A percentile compares a stretch with the other conserved stretches of the same genome.
Conservation (phyloP, 2,113 vertebrate genomes). For the Ailurus styani region DNA sequence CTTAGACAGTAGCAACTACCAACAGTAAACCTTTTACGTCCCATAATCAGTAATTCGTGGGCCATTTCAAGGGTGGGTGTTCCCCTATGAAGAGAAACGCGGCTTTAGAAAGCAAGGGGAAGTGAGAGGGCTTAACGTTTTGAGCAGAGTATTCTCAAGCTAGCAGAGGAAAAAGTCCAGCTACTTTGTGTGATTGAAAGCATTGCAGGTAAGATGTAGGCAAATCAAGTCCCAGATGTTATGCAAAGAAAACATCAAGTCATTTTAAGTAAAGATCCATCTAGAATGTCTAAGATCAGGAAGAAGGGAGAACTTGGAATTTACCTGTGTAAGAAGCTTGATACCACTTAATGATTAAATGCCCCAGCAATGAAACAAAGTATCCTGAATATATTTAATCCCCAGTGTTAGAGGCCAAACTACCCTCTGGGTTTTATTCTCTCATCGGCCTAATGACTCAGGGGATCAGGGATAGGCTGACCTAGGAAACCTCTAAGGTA, state of each 20-base stretch:
- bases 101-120: background rate
- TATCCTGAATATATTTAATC: background rate
- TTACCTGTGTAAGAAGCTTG: background rate
- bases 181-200: background rate
- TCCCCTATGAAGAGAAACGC: background rate
- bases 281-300: slow-evolving; percentile 39
- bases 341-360: background rate
- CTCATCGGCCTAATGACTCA: background rate
- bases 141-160: slow-evolving; percentile 39
- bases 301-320: background rate
- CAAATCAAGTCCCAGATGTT: slow-evolving; percentile 39
- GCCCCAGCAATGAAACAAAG: background rate
- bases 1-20: background rate
- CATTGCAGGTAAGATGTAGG: slow-evolving; percentile 33
- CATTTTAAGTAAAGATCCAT: slow-evolving; percentile 44
- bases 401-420: background rate
- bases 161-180: slow-evolving; percentile 14
- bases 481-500: background rate
- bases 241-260: background rate
- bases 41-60: background rate
- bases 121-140: background rate
- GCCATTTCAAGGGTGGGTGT: background rate
- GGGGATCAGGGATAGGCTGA: background rate
- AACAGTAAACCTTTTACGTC: background rate
- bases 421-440: background rate